phyloP scores from a whole-genome alignment of 2,888 invertebrate species.

The Tetramorium bicarinatum region DNA sequence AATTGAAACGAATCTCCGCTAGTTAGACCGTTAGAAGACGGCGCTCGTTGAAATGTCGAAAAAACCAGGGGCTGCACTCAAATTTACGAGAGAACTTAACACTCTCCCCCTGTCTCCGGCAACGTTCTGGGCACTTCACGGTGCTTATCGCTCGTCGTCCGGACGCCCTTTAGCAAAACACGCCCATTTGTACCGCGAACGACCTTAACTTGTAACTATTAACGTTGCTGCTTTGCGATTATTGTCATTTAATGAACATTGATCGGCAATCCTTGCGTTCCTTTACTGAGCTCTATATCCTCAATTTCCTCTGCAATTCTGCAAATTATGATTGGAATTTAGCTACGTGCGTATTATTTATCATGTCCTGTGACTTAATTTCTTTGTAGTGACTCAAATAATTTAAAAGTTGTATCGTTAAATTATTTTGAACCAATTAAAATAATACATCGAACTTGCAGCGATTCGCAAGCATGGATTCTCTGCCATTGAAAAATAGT shows the following conservation, averaged over 20 bases:
- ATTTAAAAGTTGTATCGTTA: background rate
- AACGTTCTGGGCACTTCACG: background rate
- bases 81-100: conserved; percentile 51
- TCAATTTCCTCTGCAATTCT: background rate
- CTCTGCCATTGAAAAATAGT: background rate
- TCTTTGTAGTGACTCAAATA: background rate
- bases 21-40: conserved; percentile 31
- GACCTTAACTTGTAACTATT: conserved; percentile 47
- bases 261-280: background rate
- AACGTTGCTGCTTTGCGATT: conserved; percentile 29
- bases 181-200: conserved; percentile 19
- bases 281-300: background rate
- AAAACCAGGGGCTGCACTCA: conserved; percentile 7
- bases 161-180: conserved; percentile 25
- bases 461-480: background rate
- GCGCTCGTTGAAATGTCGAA: conserved; percentile 37
- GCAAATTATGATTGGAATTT: conserved; percentile 6
- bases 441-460: background rate
- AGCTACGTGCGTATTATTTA: background rate
- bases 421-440: background rate
- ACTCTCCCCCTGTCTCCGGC: conserved; percentile 23
- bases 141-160: conserved; percentile 49
- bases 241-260: conserved; percentile 26
- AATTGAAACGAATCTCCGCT: conserved; percentile 51
- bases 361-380: background rate